A percentile compares a stretch with the other conserved stretches of the same genome.
phyloP scores from a whole-genome alignment of 2,888 invertebrate species.

The Phorcus lineatus region DNA sequence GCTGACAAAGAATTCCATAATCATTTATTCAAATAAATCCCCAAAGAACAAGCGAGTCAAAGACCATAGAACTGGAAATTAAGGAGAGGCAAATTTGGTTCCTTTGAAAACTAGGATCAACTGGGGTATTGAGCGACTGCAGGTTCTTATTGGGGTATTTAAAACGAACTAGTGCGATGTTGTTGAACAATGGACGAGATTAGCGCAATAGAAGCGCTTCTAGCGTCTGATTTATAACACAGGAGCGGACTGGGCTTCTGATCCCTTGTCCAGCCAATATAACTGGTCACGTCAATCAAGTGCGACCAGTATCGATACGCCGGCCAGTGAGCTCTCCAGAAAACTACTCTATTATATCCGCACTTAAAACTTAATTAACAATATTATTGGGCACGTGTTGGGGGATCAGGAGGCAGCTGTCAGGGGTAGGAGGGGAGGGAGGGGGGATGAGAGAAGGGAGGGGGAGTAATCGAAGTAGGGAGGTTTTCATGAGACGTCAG shows the following conservation, averaged over 20 bases:
- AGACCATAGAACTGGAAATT: slow-evolving; percentile 14
- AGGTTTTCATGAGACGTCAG: too few species aligned
- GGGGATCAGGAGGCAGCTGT: slow-evolving; percentile 11
- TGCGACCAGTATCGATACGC: slow-evolving; percentile 1
- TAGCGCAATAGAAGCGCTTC: slow-evolving; percentile 7
- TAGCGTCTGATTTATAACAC: slow-evolving; percentile 1
- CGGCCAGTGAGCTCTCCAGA: background rate
- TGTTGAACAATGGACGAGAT: slow-evolving; percentile 10
- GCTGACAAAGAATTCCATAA: background rate
- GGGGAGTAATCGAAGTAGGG: too few species aligned
- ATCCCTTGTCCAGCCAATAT: slow-evolving; percentile 9
- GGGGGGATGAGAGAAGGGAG: background rate
- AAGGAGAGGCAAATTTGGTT: slow-evolving; percentile 19
- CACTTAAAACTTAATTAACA: slow-evolving; percentile 23
- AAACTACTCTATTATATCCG: slow-evolving; percentile 20
- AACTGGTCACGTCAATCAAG: slow-evolving; percentile 11
- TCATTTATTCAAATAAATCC: slow-evolving; percentile 21
- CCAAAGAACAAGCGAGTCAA: slow-evolving; percentile 15
- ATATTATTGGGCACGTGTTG: slow-evolving; percentile 12
- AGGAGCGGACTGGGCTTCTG: slow-evolving; percentile 1
- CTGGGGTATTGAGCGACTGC: slow-evolving; percentile 13
- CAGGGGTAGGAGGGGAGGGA: background rate
- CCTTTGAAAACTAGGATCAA: slow-evolving; percentile 14
- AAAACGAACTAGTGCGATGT: slow-evolving; percentile 12
- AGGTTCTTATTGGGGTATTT: slow-evolving; percentile 21